Conservation (phyloP, 2,797 vertebrate species). For the Anas georgica region DNA sequence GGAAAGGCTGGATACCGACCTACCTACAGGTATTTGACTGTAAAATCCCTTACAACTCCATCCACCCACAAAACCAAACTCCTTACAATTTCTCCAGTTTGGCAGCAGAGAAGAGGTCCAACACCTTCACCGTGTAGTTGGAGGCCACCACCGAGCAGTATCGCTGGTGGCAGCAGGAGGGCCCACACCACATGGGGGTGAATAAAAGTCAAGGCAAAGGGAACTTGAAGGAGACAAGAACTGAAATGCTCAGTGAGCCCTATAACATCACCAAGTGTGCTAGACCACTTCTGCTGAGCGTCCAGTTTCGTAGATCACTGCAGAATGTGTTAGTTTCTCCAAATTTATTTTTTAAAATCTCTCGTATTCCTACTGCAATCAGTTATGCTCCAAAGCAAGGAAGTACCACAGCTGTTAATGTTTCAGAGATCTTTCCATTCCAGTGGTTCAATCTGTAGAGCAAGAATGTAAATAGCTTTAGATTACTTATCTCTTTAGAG, state of each 20-base stretch:
- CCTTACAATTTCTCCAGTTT: not conserved
- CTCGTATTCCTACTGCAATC: not conserved
- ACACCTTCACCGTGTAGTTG: not conserved
- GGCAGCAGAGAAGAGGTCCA: not conserved
- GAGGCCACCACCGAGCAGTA: not conserved
- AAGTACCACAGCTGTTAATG: not conserved
- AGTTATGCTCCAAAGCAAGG: not conserved
- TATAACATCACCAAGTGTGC: not conserved
- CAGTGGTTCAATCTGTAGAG: not conserved
- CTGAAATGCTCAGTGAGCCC: not conserved
- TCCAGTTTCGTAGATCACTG: not conserved
- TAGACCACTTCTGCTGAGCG: not conserved
- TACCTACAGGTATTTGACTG: not conserved
- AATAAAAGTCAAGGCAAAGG: not conserved
- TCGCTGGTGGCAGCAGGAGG: not conserved
- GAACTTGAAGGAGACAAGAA: not conserved
- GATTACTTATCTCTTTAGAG: not conserved
- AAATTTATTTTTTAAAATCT: not conserved
- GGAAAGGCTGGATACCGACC: not conserved
- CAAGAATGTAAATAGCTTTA: conserved; percentile 14
- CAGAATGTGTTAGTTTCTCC: conserved; percentile 27
- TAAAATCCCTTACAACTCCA: not conserved
- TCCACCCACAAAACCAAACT: not conserved
- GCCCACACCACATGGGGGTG: rapidly evolving
- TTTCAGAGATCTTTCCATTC: conserved; percentile 29